Evolutionary conservation across 2,888 invertebrate genomes (phyloP).

Genomic region (Strigamia crassipes): DNA sequence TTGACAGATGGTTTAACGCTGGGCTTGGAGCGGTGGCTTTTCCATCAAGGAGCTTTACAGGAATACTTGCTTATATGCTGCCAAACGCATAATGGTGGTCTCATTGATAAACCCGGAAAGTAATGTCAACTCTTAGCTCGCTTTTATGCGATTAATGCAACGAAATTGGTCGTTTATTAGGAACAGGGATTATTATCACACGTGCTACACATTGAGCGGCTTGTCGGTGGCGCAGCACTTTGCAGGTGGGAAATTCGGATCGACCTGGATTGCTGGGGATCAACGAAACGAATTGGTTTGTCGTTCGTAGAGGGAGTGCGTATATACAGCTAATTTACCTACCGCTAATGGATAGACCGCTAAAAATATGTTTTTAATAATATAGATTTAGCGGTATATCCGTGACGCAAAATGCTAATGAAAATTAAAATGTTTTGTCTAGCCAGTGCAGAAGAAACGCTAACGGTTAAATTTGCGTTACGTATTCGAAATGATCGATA

Average conservation of each 20-base stretch:
- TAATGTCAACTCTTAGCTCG: constrained; percentile 58
- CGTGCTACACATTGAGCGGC: constrained; percentile 94
- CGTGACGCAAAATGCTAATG: no score
- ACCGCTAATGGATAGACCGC: no score
- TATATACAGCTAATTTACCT: no score
- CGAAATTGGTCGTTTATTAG: constrained; percentile 62
- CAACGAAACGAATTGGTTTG: constrained; percentile 71
- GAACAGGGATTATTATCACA: constrained; percentile 90
- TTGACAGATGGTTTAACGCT: constrained; percentile 55
- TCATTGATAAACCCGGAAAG: constrained; percentile 96
- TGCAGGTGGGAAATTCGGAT: constrained; percentile 58
- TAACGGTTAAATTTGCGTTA: no score
- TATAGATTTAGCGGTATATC: no score
- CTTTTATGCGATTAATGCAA: background rate
- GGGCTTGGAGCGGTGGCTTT: constrained; percentile 68
- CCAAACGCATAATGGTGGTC: constrained; percentile 83
- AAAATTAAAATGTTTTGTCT: no score
- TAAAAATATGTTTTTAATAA: no score
- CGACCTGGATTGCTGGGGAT: constrained; percentile 67
- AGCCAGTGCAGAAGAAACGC: no score
- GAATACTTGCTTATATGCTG: constrained; percentile 94
- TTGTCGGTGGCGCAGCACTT: constrained; percentile 88
- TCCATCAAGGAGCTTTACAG: constrained; percentile 85
- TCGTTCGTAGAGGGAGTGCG: background rate
- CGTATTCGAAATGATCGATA: no score